Conservation (phyloP, 1,140 invertebrate genomes). For the Lucilia cuprina region DNA sequence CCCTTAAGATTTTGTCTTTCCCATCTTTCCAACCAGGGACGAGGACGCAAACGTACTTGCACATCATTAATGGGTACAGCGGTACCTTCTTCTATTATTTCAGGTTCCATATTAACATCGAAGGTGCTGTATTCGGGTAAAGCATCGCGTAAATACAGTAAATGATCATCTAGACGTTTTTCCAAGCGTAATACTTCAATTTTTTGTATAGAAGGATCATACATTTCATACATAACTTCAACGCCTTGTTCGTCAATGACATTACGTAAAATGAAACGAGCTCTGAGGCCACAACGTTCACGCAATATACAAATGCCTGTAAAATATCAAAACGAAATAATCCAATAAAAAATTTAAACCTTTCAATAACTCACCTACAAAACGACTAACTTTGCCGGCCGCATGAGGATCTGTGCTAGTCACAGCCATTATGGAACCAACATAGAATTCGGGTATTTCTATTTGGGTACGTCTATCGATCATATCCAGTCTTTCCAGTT, state of each 20-base stretch:
- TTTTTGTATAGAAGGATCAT: slow-evolving; percentile 90
- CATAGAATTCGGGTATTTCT: slow-evolving; percentile 97
- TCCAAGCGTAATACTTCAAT: slow-evolving; percentile 92
- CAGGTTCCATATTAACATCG: slow-evolving; percentile 89
- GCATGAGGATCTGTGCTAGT: slow-evolving; percentile 89
- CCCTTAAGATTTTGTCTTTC: slow-evolving; percentile 83
- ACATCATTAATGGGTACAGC: slow-evolving; percentile 86
- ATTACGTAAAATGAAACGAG: slow-evolving; percentile 90
- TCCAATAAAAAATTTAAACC: background rate
- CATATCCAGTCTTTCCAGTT: slow-evolving; percentile 93
- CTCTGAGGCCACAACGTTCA: slow-evolving; percentile 78
- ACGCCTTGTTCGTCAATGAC: slow-evolving; percentile 89
- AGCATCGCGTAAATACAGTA: slow-evolving; percentile 94
- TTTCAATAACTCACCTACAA: slow-evolving; percentile 72
- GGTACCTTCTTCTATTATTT: slow-evolving; percentile 76
- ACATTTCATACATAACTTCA: slow-evolving; percentile 82
- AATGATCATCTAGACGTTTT: slow-evolving; percentile 89
- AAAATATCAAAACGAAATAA: background rate
- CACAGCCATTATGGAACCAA: slow-evolving; percentile 92
- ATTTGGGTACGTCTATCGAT: slow-evolving; percentile 75
- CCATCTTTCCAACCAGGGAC: slow-evolving; percentile 87
- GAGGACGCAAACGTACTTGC: slow-evolving; percentile 85
- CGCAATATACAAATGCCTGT: slow-evolving; percentile 92
- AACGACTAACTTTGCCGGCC: slow-evolving; percentile 83
- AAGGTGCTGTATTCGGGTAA: slow-evolving; percentile 92